phyloP scores from a whole-genome alignment of 2,888 invertebrate species.

The Imbricaverruca yamaguchii region DNA sequence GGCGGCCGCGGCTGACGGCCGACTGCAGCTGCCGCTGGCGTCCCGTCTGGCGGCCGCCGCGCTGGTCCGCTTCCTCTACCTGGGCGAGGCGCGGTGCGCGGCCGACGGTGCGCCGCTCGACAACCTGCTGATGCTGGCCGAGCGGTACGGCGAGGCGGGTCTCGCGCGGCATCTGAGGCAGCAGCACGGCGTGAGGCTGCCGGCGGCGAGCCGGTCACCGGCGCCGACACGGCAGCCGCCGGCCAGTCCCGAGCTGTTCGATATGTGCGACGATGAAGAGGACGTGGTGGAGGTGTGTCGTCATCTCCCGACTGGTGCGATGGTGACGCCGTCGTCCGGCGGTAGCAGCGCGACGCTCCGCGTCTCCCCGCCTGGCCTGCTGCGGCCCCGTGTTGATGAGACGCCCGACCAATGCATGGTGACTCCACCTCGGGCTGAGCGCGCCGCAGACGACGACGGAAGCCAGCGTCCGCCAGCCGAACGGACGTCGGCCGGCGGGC shows the following conservation, averaged over 20 bases:
- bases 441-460: not conserved
- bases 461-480: not conserved
- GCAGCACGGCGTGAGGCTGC: not conserved
- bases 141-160: not conserved
- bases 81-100: not conserved
- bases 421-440: not conserved
- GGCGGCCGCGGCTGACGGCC: not conserved
- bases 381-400: not conserved
- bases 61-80: not conserved
- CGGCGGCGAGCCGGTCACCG: not conserved
- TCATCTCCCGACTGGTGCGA: too few relatives aligned
- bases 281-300: not conserved
- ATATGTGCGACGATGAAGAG: not conserved
- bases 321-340: not conserved
- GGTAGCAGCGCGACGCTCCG: not conserved
- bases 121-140: constrained; percentile 2
- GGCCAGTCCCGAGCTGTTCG: not conserved
- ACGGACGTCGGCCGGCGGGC: not conserved
- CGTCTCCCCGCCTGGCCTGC: not conserved
- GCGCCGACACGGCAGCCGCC: not conserved
- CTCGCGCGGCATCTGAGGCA: not conserved
- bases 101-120: not conserved
- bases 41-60: not conserved
- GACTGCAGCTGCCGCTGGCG: not conserved
- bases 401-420: not conserved